Percentiles rank a stretch among this genome's conserved stretches.
phyloP scores from a whole-genome alignment of 2,797 vertebrate genomes.

The Fistularia tabacaria region DNA sequence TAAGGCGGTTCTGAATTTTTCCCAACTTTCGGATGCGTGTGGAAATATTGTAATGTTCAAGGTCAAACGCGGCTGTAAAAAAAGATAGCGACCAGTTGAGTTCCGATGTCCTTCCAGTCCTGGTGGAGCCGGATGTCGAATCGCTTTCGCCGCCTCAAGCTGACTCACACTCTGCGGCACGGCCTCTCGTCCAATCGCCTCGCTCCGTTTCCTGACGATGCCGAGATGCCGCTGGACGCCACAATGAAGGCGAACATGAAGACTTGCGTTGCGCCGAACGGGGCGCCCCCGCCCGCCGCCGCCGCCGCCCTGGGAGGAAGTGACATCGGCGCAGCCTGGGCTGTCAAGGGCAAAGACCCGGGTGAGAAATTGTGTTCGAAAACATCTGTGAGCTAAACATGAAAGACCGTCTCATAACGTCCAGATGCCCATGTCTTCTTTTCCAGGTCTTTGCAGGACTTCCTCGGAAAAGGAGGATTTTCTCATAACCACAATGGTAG shows the following conservation, averaged over 20 bases:
- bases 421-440: constrained; percentile 14
- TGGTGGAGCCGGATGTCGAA: constrained; percentile 99
- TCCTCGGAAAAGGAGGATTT: constrained; percentile 84
- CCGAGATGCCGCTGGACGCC: constrained; percentile 78
- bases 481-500: constrained; percentile 91
- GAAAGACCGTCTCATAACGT: background rate
- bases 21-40: too few relatives aligned
- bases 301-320: constrained; percentile 52
- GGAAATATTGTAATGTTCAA: too few relatives aligned
- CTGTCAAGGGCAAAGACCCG: constrained; percentile 71
- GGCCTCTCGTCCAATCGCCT: constrained; percentile 86
- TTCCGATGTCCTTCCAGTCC: constrained; percentile 73
- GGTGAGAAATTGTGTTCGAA: constrained; percentile 66
- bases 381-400: background rate
- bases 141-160: constrained; percentile 92
- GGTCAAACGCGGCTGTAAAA: background rate
- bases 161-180: constrained; percentile 91
- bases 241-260: constrained; percentile 82
- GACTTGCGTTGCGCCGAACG: constrained; percentile 47
- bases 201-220: constrained; percentile 83
- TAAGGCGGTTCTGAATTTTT: too few relatives aligned
- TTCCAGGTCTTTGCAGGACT: constrained; percentile 76
- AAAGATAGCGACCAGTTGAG: background rate
- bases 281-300: constrained; percentile 32
- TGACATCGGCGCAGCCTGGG: constrained; percentile 69